A percentile compares a stretch with the other conserved stretches of the same genome.
phyloP scores from a whole-genome alignment of 2,888 invertebrate species.

The Morinoia aosen region DNA sequence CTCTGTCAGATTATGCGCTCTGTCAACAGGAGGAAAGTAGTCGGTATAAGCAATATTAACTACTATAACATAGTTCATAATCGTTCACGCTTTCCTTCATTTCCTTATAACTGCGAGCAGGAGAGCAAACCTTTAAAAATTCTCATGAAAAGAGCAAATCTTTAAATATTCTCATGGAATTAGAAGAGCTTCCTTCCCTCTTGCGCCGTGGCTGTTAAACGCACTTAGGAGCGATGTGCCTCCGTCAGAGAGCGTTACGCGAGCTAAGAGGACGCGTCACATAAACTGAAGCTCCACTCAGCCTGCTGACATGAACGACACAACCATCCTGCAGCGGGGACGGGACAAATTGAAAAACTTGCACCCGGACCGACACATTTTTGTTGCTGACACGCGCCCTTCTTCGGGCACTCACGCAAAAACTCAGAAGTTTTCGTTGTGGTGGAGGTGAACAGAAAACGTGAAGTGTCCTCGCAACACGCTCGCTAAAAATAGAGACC shows the following conservation, averaged over 20 bases:
- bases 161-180: background rate
- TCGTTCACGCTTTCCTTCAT: too few species aligned
- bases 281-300: too few species aligned
- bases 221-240: too few species aligned
- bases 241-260: background rate
- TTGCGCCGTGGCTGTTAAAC: too few species aligned
- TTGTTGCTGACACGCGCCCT: background rate
- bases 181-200: background rate
- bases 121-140: too few species aligned
- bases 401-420: background rate
- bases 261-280: too few species aligned
- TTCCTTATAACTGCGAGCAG: too few species aligned
- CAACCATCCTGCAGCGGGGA: background rate
- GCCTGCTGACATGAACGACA: background rate
- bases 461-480: background rate
- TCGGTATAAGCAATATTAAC: too few species aligned
- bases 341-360: background rate
- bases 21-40: too few species aligned
- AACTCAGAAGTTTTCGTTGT: background rate
- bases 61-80: too few species aligned
- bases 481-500: background rate
- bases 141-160: too few species aligned
- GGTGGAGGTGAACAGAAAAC: background rate
- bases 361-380: background rate
- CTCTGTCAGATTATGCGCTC: too few species aligned